Conservation (phyloP, 2,113 vertebrate genomes). For the Lamprologus speciosus region DNA sequence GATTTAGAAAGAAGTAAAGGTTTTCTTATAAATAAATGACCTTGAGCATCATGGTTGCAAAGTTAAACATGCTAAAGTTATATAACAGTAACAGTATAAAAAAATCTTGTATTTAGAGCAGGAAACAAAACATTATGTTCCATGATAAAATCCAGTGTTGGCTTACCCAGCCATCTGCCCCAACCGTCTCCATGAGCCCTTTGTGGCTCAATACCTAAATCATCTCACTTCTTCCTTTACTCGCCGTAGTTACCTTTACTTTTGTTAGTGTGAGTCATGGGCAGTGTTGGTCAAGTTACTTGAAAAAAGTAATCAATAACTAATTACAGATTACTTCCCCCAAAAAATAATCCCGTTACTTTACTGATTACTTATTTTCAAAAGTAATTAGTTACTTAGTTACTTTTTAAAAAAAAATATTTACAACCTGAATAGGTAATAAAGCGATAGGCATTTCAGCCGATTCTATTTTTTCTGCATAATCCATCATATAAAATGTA, state of each 20-base stretch:
- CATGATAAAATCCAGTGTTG: background rate
- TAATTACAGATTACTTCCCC: background rate
- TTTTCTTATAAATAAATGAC: background rate
- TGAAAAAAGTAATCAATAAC: background rate
- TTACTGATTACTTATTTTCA: background rate
- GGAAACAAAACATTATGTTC: background rate
- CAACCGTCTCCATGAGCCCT: background rate
- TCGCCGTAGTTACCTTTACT: background rate
- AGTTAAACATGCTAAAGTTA: background rate
- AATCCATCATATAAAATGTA: background rate
- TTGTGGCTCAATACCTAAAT: background rate
- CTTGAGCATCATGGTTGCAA: background rate
- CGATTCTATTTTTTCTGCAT: background rate
- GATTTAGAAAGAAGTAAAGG: background rate
- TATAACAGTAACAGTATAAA: background rate
- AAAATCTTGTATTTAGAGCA: background rate
- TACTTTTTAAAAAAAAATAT: background rate
- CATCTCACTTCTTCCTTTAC: background rate
- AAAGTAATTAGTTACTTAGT: background rate
- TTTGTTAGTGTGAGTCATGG: background rate
- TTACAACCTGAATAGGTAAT: background rate
- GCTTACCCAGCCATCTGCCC: background rate
- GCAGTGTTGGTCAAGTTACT: background rate
- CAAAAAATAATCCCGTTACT: rapidly evolving
- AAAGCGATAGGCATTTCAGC: background rate